phyloP scores from a whole-genome alignment of 1,140 invertebrate species.

The Limonius californicus region DNA sequence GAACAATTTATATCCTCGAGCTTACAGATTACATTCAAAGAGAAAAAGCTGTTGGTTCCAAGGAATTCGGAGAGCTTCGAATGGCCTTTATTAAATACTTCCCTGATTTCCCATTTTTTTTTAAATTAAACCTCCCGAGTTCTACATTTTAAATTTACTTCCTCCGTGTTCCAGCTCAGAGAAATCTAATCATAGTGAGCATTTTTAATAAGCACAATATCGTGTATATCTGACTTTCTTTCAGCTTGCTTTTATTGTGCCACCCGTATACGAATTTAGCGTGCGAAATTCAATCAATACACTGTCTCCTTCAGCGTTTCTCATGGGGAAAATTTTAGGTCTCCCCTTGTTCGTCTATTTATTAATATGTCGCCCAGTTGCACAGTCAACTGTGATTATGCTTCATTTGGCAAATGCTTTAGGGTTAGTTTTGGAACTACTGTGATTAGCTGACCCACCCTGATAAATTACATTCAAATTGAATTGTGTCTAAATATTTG shows the following conservation, averaged over 20 bases:
- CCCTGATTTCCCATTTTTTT: background rate
- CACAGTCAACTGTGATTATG: slow-evolving; percentile 3
- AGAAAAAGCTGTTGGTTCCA: background rate
- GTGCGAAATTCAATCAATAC: background rate
- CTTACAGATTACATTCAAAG: background rate
- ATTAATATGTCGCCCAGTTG: background rate
- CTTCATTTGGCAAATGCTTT: background rate
- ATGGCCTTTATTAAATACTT: background rate
- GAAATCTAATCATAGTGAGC: no score
- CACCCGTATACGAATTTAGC: background rate
- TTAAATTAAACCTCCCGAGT: background rate
- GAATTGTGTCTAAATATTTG: slow-evolving; percentile 1
- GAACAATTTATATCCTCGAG: slow-evolving; percentile 5
- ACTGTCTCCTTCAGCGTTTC: background rate
- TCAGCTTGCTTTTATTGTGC: no score
- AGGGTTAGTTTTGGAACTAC: background rate
- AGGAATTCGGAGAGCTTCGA: background rate
- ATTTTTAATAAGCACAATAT: background rate
- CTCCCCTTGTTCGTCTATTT: background rate
- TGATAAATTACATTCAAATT: background rate
- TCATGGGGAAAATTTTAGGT: slow-evolving; percentile 2
- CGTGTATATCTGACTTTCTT: background rate
- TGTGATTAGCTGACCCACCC: slow-evolving; percentile 3
- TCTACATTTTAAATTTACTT: no score
- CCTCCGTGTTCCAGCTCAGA: no score